Evolutionary conservation across 1,140 invertebrate genomes (phyloP).

Genomic region (Penaeus japonicus): DNA sequence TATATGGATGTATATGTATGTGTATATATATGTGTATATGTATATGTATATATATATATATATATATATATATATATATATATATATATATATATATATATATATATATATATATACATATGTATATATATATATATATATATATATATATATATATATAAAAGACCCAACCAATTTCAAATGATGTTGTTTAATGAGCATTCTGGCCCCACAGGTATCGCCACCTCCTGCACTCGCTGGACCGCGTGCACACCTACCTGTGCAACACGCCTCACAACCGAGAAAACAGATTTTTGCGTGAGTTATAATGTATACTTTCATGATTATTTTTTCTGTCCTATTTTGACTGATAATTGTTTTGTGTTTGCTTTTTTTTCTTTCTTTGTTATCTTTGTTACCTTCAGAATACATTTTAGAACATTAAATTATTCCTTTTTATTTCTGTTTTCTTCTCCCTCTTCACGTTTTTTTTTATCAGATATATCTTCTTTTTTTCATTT

Average conservation of each 20-base stretch:
- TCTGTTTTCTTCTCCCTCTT: too few relatives aligned
- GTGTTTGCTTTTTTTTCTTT: too few relatives aligned
- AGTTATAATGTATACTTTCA: background rate
- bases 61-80: conserved; percentile 23
- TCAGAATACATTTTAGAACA: too few relatives aligned
- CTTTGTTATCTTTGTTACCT: too few relatives aligned
- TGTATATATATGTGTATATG: conserved; percentile 24
- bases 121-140: too few relatives aligned
- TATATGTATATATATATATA: background rate
- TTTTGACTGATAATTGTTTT: too few relatives aligned
- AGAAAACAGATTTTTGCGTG: conserved; percentile 43
- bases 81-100: background rate
- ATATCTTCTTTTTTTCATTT: too few relatives aligned
- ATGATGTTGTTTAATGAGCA: background rate
- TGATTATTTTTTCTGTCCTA: too few relatives aligned
- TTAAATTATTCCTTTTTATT: too few relatives aligned
- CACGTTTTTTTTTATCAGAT: too few relatives aligned
- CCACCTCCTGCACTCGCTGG: conserved; percentile 48
- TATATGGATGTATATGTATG: background rate
- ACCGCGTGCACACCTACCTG: conserved; percentile 49
- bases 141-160: too few relatives aligned
- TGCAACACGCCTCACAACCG: conserved; percentile 41
- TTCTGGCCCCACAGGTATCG: conserved; percentile 34
- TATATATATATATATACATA: background rate
- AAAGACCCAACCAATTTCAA: background rate